phyloP scores from a whole-genome alignment of 2,113 vertebrate species.

The Mirza zaza region DNA sequence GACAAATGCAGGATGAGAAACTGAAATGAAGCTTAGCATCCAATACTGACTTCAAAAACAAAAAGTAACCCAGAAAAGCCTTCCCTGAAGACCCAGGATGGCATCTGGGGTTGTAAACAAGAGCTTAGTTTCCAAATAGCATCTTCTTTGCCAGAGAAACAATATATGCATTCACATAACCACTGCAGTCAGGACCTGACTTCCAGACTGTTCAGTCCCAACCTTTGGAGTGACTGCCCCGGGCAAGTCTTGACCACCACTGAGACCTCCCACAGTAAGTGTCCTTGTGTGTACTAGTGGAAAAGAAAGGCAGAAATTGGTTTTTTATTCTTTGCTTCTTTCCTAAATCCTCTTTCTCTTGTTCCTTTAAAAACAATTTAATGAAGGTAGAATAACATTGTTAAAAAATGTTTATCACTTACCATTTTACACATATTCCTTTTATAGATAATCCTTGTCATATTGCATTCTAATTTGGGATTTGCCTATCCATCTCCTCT shows the following conservation, averaged over 20 bases:
- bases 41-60: not conserved
- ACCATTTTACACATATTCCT: not conserved
- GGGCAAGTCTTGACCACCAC: not conserved
- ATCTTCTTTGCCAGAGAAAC: not conserved
- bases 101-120: not conserved
- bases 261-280: not conserved
- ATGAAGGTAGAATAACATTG: not conserved
- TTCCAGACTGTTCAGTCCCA: not conserved
- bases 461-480: not conserved
- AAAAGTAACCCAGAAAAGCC: slow-evolving; percentile 17
- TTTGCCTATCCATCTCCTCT: not conserved
- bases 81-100: not conserved
- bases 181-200: not conserved
- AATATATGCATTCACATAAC: not conserved
- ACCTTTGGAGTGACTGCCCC: not conserved
- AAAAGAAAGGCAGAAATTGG: not conserved
- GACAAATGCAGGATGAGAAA: slow-evolving; percentile 44
- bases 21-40: not conserved
- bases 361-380: not conserved
- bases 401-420: not conserved
- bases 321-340: not conserved
- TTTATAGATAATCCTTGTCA: not conserved
- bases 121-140: not conserved
- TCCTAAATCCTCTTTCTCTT: not conserved
- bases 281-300: not conserved